Conservation (phyloP, 2,113 vertebrate genomes). For the Chloroceryle aenea region DNA sequence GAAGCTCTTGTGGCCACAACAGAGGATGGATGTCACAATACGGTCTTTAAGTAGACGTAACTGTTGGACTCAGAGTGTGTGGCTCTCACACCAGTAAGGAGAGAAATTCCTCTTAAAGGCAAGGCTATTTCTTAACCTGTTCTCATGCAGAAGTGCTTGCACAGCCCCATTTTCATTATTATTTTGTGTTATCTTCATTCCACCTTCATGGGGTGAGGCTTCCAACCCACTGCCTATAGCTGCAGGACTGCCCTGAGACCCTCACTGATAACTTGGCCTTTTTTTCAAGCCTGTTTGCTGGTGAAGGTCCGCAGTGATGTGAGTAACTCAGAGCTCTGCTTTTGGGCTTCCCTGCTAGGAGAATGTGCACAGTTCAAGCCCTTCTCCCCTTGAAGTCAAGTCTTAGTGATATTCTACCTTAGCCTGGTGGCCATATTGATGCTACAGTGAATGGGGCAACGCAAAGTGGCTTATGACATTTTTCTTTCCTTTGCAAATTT, state of each 20-base stretch:
- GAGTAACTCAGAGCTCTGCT: neutral
- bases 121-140: neutral
- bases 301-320: neutral
- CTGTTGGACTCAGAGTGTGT: neutral
- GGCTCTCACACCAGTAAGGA: neutral
- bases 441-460: neutral
- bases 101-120: neutral
- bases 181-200: neutral
- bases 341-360: neutral
- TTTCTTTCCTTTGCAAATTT: neutral
- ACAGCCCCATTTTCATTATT: neutral
- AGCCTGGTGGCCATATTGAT: neutral
- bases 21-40: rapidly evolving
- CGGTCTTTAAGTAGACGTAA: neutral
- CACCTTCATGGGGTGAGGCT: neutral
- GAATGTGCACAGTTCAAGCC: neutral
- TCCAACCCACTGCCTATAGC: neutral
- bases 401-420: neutral
- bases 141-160: neutral
- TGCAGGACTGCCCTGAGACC: neutral
- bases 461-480: neutral
- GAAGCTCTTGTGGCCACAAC: too few species aligned
- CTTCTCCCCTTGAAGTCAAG: neutral
- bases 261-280: neutral
- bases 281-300: neutral